Percentiles rank a stretch among this genome's conserved stretches.
These are phyloP conservation scores for Notodonta ziczac DNA, from an alignment of 2,888 invertebrate species.

Conservation along the genomic window DNA sequence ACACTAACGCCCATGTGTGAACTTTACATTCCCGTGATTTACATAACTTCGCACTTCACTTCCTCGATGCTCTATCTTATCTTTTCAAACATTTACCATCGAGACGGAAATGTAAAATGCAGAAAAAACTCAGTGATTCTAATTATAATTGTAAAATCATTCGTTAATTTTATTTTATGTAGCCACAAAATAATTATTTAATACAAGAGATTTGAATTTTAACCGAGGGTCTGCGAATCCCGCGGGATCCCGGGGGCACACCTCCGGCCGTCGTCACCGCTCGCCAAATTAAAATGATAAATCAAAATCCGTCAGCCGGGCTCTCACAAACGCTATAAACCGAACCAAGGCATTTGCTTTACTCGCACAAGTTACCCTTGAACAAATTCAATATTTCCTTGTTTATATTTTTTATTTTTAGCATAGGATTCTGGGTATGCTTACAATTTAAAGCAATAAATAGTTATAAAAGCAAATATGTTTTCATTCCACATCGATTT, in stretches of 20 bases:
- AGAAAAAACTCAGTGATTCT: constrained; percentile 14
- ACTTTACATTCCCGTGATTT: constrained; percentile 42
- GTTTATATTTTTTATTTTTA: constrained; percentile 25
- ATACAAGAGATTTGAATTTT: constrained; percentile 70
- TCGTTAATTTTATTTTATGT: constrained; percentile 54
- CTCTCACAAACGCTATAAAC: constrained; percentile 45
- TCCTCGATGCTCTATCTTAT: constrained; percentile 14
- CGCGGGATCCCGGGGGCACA: constrained; percentile 60
- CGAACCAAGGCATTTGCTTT: constrained; percentile 42
- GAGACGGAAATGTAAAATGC: not conserved
- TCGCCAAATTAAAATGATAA: constrained; percentile 82
- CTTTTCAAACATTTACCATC: not conserved
- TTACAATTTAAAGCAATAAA: no score
- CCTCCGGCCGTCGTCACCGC: constrained; percentile 69
- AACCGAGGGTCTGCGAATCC: constrained; percentile 60
- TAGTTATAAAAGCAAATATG: no score
- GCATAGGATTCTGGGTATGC: not conserved
- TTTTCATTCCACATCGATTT: no score
- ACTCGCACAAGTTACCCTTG: constrained; percentile 42
- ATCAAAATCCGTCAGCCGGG: constrained; percentile 75
- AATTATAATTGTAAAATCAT: constrained; percentile 35
- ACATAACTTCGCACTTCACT: constrained; percentile 37
- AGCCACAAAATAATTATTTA: constrained; percentile 65
- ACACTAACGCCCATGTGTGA: constrained; percentile 45
- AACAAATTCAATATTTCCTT: constrained; percentile 37